A percentile compares a stretch with the other conserved stretches of the same genome.
Conservation (phyloP, 1,140 invertebrate genomes). For the Tenebrio molitor region DNA sequence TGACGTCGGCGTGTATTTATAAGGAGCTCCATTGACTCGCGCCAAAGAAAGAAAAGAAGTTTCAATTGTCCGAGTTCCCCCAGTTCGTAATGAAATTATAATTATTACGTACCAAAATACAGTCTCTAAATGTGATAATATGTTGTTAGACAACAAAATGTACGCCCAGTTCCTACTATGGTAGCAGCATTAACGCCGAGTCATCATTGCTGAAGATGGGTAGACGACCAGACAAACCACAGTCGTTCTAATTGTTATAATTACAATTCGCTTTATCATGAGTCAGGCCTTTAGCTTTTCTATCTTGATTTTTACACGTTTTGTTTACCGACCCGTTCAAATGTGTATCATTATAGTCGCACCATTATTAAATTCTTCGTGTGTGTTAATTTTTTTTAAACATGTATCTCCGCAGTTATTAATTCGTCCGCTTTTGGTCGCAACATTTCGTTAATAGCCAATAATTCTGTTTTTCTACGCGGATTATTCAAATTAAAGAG, state of each 20-base stretch:
- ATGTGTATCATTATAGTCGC: neutral
- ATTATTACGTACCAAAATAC: slow-evolving; percentile 53
- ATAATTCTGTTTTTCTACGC: slow-evolving; percentile 11
- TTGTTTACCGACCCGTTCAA: slow-evolving; percentile 34
- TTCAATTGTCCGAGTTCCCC: neutral
- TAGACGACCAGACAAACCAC: slow-evolving; percentile 47
- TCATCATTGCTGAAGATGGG: slow-evolving; percentile 49
- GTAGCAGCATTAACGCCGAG: slow-evolving; percentile 44
- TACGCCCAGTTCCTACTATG: slow-evolving; percentile 48
- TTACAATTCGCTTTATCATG: slow-evolving; percentile 51
- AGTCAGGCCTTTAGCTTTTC: slow-evolving; percentile 37
- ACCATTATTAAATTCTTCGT: neutral
- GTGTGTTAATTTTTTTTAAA: slow-evolving; percentile 2
- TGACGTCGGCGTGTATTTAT: neutral
- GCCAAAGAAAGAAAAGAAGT: slow-evolving; percentile 5
- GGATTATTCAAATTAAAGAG: slow-evolving; percentile 50
- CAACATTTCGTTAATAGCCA: slow-evolving; percentile 30
- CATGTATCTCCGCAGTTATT: neutral
- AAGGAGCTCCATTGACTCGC: neutral
- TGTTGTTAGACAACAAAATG: slow-evolving; percentile 46
- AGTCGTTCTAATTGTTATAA: slow-evolving; percentile 56
- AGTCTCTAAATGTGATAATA: slow-evolving; percentile 46
- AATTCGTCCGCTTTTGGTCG: neutral
- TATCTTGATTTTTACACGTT: slow-evolving; percentile 51
- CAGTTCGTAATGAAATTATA: slow-evolving; percentile 47